phyloP scores from a whole-genome alignment of 2,113 vertebrate genomes.

The Poeciliopsis turrubarensis region DNA sequence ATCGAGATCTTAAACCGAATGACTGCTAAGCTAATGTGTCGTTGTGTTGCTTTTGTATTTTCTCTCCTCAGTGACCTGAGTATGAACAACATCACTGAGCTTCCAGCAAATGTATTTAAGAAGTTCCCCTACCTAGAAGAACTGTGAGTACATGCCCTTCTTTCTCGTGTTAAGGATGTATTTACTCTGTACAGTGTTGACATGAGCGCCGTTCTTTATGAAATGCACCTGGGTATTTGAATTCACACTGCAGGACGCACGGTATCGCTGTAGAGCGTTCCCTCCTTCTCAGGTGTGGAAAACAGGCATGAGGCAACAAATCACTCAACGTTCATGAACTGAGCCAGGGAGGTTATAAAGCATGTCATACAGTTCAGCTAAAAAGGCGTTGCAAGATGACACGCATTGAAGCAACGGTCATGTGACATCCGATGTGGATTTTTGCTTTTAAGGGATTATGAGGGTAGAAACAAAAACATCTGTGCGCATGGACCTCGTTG shows the following conservation, averaged over 20 bases:
- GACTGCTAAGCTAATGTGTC: too few relatives aligned
- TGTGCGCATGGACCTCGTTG: slow-evolving; percentile 47
- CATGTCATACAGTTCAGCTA: slow-evolving; percentile 50
- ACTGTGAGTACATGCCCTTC: slow-evolving; percentile 86
- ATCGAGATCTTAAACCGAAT: not conserved
- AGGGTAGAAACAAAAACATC: slow-evolving; percentile 52
- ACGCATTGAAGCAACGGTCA: slow-evolving; percentile 46
- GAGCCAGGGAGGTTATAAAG: slow-evolving; percentile 45
- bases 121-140: slow-evolving; percentile 95
- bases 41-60: slow-evolving; percentile 7
- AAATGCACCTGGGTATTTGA: slow-evolving; percentile 61
- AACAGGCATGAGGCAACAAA: slow-evolving; percentile 44
- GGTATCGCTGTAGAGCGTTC: slow-evolving; percentile 21
- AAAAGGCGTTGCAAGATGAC: slow-evolving; percentile 46
- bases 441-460: slow-evolving; percentile 69
- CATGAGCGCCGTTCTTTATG: slow-evolving; percentile 47
- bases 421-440: slow-evolving; percentile 59
- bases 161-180: slow-evolving; percentile 30
- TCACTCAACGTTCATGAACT: slow-evolving; percentile 57
- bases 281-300: slow-evolving; percentile 29
- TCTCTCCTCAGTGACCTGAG: slow-evolving; percentile 90
- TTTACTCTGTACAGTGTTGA: slow-evolving; percentile 60
- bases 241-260: slow-evolving; percentile 38
- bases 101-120: slow-evolving; percentile 93
- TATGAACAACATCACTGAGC: slow-evolving; percentile 98